Evolutionary conservation across 2,888 invertebrate genomes (phyloP), one percentile per base, ranked within the genome.

Genomic region (Chymomyza amoena): DNA sequence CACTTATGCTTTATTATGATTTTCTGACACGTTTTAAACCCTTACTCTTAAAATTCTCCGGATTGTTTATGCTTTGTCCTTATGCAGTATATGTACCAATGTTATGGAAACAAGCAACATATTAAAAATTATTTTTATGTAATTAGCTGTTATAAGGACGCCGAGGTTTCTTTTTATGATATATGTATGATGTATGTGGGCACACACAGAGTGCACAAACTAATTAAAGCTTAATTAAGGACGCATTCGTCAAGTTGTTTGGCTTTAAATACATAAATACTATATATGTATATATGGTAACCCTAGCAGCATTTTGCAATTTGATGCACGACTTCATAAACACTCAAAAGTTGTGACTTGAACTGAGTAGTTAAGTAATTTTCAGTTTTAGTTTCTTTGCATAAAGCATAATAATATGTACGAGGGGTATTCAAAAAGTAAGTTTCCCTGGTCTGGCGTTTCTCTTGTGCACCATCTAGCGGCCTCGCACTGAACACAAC

Each of bases 181-280:
- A n/a, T 63, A 36, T 67, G 15, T 25, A 45, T 45, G 39, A 36
- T n/a, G 50, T 25, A 20, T 62, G 66, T 69, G 39, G 39, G 64
- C 39, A 20, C 45, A 28, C 59, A 56, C 60, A 51, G 25, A 77
- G 78, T 77, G 78, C 72, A 78, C 75, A 77, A 77, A 77, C 77
- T 77, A 77, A 77, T 77, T 77, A 77, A 78, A 75, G 61, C 63
- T 62, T 77, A 71, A 77, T 77, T 77, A 77, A 64, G 18, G 39
- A 54, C 50, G 20, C 57, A 76, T 51, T 45, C 39, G 13, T 45
- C 13, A 45, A 45, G 39, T 45, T 13, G 4, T 45, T 45, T 45
- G 39, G 13, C 10, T 45, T 45, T 13, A 13, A 45, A 45, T 45
- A 45, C 13, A 45, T 13, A 4, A 1, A n/a, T n/a, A n/a, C n/a